Evolutionary conservation across 2,888 invertebrate species (phyloP), one percentile per base, ranked within the genome.

Genomic region (Cephus pygmeus): DNA sequence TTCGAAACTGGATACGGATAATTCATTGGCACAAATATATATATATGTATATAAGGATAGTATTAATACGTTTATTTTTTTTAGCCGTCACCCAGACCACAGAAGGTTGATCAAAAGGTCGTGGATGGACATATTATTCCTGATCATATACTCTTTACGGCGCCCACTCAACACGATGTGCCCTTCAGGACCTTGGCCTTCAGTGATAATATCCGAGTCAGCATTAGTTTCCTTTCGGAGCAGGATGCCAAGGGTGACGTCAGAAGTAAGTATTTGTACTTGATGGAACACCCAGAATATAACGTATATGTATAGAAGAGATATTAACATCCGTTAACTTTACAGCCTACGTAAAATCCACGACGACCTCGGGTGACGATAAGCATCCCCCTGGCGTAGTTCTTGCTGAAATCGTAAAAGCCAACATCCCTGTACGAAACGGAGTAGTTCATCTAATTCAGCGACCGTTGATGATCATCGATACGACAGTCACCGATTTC

Each of bases 391-490:
- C 95, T 76, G 98, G 98, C 12, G 96, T 97, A 4, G 98, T 98
- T 1, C 92, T 97, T 82, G 96, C 97, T 1, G 96, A 97, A 91
- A 96, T 98, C 81, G 95, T 97, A 12, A 95, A 95, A 89, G 96
- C 96, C 56, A 98, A 98, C 91, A 98, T 98, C 83, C 98, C 98
- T 0, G 97, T 98, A 36, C 95, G 95, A 88, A 98, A 98, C 88
- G 98, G 98, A 56, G 98, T 98, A 0, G 95, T 98, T 6, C 98
- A 98, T 92, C 94, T 98, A 82, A 98, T 98, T 84, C 96, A 97
- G 87, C 94, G 97, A 83, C 98, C 98, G 0, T 93, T 98, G 30
- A 97, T 98, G 96, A 95, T 98, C 79, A 96, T 97, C 76, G 97
- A 98, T 88, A 96, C 96, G n/a, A 96, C 96, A 4, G 95, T 98